These are phyloP conservation scores for Synanthedon vespiformis DNA, from an alignment of 2,888 invertebrate genomes.

Conservation along the genomic window DNA sequence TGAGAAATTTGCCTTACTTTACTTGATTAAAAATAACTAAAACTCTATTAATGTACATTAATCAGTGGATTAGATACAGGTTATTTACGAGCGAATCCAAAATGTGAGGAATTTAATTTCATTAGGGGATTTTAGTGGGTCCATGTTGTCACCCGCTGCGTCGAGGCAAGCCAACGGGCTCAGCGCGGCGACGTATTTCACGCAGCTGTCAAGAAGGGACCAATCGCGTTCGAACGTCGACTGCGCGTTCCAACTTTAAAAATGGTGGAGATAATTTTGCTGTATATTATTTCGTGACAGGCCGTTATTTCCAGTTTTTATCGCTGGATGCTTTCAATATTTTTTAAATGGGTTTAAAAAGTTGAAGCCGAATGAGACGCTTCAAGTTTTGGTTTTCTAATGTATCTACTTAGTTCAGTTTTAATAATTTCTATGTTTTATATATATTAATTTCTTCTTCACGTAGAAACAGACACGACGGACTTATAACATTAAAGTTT, in stretches of 20 bases:
- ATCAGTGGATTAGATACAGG: slow-evolving; percentile 66
- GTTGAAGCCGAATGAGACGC: slow-evolving; percentile 16
- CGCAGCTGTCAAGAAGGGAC: slow-evolving; percentile 59
- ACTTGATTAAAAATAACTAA: slow-evolving; percentile 24
- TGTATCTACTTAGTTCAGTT: not conserved
- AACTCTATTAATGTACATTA: slow-evolving; percentile 50
- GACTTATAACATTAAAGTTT: no score
- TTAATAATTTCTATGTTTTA: not conserved
- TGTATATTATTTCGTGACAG: slow-evolving; percentile 70
- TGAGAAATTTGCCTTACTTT: slow-evolving; percentile 11
- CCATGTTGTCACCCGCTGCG: slow-evolving; percentile 68
- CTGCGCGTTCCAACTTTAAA: slow-evolving; percentile 54
- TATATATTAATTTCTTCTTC: not conserved
- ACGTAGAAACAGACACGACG: no score
- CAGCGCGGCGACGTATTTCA: slow-evolving; percentile 46
- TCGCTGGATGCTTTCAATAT: slow-evolving; percentile 52
- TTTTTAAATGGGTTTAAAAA: slow-evolving; percentile 27
- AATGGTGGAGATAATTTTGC: slow-evolving; percentile 69
- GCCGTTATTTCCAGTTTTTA: slow-evolving; percentile 67
- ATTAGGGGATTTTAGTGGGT: slow-evolving; percentile 63
- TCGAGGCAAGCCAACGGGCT: slow-evolving; percentile 26
- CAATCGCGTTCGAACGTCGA: slow-evolving; percentile 40
- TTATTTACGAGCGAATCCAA: slow-evolving; percentile 66
- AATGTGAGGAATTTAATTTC: slow-evolving; percentile 70
- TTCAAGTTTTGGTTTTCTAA: slow-evolving; percentile 10